These are phyloP conservation scores for Trachelus tabidus DNA, from an alignment of 2,888 invertebrate species.

Conservation along the genomic window DNA sequence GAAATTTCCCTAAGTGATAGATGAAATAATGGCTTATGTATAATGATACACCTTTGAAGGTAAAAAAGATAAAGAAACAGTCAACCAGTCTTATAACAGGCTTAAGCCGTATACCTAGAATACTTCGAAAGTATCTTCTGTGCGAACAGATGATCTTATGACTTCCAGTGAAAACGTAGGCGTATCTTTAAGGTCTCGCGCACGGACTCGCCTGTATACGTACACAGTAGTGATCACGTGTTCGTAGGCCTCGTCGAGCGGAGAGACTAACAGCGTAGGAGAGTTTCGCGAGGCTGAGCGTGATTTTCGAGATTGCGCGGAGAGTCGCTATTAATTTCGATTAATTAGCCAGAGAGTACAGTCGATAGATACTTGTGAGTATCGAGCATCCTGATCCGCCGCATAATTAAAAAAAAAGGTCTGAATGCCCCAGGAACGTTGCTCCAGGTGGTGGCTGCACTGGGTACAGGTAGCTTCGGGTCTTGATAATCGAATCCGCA, in stretches of 20 bases:
- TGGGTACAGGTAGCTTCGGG: conserved; percentile 13
- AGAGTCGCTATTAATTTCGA: conserved; percentile 46
- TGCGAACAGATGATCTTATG: background rate
- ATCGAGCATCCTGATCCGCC: background rate
- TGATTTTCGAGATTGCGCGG: conserved; percentile 15
- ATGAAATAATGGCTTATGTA: background rate
- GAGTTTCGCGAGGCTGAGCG: background rate
- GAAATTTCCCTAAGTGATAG: background rate
- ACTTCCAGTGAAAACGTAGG: background rate
- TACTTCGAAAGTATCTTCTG: background rate
- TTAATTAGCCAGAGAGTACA: conserved; percentile 49
- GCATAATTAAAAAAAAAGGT: background rate
- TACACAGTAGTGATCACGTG: background rate
- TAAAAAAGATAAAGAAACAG: background rate
- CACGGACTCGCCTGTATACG: background rate
- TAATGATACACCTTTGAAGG: background rate
- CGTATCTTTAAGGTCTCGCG: background rate
- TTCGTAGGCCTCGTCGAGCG: background rate
- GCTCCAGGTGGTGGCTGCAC: background rate
- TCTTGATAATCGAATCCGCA: conserved; percentile 50
- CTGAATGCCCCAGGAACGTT: background rate
- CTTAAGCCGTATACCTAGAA: background rate
- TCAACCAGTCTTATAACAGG: background rate
- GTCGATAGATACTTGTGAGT: background rate
- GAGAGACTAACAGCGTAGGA: background rate